Conservation (phyloP, 2,113 vertebrate species). For the Glaucidium brasilianum region DNA sequence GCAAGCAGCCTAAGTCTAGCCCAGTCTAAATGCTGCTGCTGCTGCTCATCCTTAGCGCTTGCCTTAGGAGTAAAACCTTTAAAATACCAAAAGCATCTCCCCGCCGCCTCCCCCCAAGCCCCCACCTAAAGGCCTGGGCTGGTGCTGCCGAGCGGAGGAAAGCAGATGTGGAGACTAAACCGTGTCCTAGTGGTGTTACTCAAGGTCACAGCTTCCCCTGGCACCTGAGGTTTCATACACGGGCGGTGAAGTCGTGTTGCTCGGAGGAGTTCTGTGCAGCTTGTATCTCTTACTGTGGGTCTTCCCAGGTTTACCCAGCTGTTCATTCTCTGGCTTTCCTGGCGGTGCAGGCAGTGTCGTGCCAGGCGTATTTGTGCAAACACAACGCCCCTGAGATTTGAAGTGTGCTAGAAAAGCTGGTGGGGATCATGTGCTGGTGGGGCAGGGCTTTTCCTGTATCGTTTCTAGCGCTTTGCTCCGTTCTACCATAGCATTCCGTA, state of each 20-base stretch:
- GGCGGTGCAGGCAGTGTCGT: fast-evolving
- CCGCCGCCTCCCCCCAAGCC: not conserved
- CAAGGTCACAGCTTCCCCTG: constrained; percentile 19
- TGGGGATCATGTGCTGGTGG: fast-evolving
- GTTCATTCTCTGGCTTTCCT: not conserved
- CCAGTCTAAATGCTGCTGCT: not conserved
- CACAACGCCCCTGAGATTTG: fast-evolving
- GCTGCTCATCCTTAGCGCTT: not conserved
- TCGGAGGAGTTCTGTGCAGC: not conserved
- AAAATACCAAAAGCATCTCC: not conserved
- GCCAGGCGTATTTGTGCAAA: not conserved
- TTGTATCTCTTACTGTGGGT: fast-evolving
- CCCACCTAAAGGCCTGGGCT: not conserved
- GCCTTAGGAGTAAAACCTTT: not conserved
- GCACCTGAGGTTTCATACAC: not conserved
- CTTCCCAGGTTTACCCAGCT: not conserved
- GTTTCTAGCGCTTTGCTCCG: not conserved
- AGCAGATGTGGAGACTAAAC: not conserved
- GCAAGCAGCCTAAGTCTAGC: not conserved
- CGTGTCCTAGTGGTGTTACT: not conserved
- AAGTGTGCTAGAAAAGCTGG: not conserved
- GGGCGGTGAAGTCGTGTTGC: not conserved
- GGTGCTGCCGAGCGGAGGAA: not conserved
- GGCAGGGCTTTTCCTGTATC: not conserved
- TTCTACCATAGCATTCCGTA: not conserved